phyloP scores from a whole-genome alignment of 2,797 vertebrate species.

The Spondyliosoma cantharus region DNA sequence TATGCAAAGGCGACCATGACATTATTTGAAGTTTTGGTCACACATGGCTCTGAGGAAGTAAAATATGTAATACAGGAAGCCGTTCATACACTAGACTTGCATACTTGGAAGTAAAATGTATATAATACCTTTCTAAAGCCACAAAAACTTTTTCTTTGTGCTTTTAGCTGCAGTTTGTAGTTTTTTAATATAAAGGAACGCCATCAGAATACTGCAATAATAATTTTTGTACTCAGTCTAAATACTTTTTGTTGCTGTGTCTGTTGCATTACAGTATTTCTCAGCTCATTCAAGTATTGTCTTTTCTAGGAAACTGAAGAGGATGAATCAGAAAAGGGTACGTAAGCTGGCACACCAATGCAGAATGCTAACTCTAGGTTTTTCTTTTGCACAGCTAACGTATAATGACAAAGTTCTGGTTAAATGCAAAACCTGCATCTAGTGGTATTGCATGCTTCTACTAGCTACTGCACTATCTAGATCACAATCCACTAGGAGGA shows the following conservation, averaged over 20 bases:
- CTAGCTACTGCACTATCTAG: slow-evolving; percentile 19
- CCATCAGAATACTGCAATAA: neutral
- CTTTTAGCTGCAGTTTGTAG: neutral
- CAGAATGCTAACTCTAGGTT: slow-evolving; percentile 48
- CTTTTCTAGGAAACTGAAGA: slow-evolving; percentile 90
- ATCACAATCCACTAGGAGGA: slow-evolving; percentile 16
- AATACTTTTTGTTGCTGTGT: neutral
- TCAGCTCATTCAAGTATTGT: slow-evolving; percentile 28
- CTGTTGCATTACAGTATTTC: neutral
- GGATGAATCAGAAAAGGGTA: slow-evolving; percentile 97
- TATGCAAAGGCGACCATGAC: neutral
- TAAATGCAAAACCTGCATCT: slow-evolving; percentile 16
- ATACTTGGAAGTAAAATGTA: neutral
- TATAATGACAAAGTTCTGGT: slow-evolving; percentile 43
- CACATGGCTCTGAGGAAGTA: neutral
- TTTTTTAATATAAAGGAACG: neutral
- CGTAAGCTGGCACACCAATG: slow-evolving; percentile 78
- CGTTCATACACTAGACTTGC: neutral
- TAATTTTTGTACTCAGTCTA: neutral
- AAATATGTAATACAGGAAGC: too few species aligned
- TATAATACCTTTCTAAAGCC: neutral
- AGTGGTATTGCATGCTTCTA: slow-evolving; percentile 34
- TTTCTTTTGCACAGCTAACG: slow-evolving; percentile 36
- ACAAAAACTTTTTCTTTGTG: neutral
- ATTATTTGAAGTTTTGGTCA: neutral